Base-by-base conservation (phyloP, 1,140 invertebrate species). In the Zaprionus davidi region DNA sequence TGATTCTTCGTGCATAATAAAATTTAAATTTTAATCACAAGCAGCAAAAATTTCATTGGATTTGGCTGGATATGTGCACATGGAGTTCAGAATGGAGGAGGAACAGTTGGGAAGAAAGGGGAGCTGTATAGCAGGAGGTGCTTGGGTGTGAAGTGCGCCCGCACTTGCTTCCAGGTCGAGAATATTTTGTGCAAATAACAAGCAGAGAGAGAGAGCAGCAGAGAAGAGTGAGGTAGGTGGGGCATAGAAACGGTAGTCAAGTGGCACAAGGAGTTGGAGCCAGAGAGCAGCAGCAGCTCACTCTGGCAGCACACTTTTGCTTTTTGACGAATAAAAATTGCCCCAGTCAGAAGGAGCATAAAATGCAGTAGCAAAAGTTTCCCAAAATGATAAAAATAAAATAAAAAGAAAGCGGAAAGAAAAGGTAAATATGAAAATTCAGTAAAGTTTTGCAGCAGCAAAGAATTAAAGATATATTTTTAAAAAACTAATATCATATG, bases 21-120 rank as follows among this genome's bases (percentile, higher is more conserved):
- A 83, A 88, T 87, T 87, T 87, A 87, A 83, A 81, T 87, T 88
- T 87, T 87, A 84, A 87, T 83, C 65, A 78, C 68, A 58, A 46
- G 74, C 46, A 57, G 41, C n/a, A 58, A 76, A 83, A 74, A 73
- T 56, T 76, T 71, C 71, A 76, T 76, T 76, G 68, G 55, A 71
- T 76, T 76, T 44, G 24, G 17, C 34, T 70, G 38, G 20, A 69
- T 49, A 44, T 63, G 59, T 63, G 66, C 62, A 53, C 46, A 26
- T 59, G 44, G 56, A 22, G 51, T 9, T 58, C n/a, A 7, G 38
- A 5, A 41, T 56, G 24, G 31, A 3, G 13, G 17, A 12, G 12
- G 28, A 26, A 26, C 24, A 26, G 24, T 26, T 26, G 24, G 4
- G 5, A 1, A 11, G 34, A 36, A 7, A 36, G 34, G 7, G 34